Evolutionary conservation across 2,113 vertebrate genomes (phyloP).

Genomic region (Bos javanicus): DNA sequence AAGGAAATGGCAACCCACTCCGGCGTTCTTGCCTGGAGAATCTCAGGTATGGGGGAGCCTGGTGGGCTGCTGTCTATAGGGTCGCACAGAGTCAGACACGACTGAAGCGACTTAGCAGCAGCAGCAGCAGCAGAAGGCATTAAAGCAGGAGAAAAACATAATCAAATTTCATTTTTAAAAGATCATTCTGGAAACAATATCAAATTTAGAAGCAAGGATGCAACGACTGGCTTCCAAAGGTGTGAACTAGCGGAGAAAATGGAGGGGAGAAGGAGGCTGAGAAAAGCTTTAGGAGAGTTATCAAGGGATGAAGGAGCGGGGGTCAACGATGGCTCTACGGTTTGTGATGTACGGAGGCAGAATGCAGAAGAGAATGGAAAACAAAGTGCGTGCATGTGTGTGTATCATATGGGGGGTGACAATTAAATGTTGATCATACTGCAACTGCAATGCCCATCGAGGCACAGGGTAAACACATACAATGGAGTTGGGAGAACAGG

Average conservation of each 20-base stretch:
- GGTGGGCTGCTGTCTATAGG: no score
- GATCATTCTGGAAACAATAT: neutral
- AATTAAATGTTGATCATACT: neutral
- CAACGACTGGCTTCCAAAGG: neutral
- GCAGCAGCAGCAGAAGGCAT: neutral
- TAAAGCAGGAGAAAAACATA: neutral
- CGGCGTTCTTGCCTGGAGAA: no score
- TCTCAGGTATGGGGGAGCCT: no score
- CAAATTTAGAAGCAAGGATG: neutral
- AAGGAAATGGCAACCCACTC: no score
- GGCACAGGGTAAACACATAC: neutral
- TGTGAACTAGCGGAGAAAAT: neutral
- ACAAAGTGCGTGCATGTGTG: fast-evolving
- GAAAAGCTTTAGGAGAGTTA: neutral
- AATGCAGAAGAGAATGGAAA: neutral
- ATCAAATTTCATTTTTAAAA: neutral
- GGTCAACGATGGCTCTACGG: no score
- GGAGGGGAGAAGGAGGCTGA: neutral
- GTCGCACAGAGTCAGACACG: no score
- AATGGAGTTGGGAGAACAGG: neutral
- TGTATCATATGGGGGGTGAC: neutral
- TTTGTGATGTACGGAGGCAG: neutral
- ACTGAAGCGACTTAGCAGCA: no score
- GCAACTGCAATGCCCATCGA: neutral
- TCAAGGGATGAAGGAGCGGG: neutral